Percentiles rank a stretch among this genome's conserved stretches.
These are phyloP conservation scores for Cyprinodon brontotheroides DNA, from an alignment of 2,113 vertebrate genomes.

Conservation along the genomic window DNA sequence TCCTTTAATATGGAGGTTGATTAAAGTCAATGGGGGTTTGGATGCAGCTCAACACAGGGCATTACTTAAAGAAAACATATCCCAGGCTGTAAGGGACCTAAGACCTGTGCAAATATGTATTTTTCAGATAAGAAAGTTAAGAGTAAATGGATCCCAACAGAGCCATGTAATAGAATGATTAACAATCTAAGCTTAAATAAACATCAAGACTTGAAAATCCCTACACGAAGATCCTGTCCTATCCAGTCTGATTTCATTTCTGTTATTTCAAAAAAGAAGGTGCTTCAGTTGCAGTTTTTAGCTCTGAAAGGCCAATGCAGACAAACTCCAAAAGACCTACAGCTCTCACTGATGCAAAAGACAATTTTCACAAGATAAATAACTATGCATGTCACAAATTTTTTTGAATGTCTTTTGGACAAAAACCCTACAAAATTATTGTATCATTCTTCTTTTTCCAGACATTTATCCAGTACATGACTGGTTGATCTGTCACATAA, in stretches of 20 bases:
- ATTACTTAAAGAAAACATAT: too few species aligned
- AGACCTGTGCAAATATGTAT: neutral
- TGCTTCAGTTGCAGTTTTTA: too few species aligned
- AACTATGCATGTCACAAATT: neutral
- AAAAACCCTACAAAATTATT: neutral
- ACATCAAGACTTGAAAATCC: neutral
- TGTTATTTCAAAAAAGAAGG: neutral
- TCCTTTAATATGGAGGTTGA: too few species aligned
- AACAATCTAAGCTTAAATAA: neutral
- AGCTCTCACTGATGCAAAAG: neutral
- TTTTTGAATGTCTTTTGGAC: neutral
- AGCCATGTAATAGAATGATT: neutral
- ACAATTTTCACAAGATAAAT: neutral
- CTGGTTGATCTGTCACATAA: neutral
- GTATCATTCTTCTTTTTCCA: neutral
- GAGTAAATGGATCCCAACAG: neutral
- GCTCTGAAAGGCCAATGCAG: neutral
- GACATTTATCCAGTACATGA: neutral
- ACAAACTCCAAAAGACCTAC: neutral
- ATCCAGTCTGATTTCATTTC: neutral
- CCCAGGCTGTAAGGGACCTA: neutral
- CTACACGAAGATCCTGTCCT: neutral
- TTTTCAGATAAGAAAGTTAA: neutral
- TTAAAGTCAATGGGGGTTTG: too few species aligned
- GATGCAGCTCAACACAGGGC: too few species aligned